Evolutionary conservation across 2,797 vertebrate genomes (phyloP).

Genomic region (Sitta carolinensis): DNA sequence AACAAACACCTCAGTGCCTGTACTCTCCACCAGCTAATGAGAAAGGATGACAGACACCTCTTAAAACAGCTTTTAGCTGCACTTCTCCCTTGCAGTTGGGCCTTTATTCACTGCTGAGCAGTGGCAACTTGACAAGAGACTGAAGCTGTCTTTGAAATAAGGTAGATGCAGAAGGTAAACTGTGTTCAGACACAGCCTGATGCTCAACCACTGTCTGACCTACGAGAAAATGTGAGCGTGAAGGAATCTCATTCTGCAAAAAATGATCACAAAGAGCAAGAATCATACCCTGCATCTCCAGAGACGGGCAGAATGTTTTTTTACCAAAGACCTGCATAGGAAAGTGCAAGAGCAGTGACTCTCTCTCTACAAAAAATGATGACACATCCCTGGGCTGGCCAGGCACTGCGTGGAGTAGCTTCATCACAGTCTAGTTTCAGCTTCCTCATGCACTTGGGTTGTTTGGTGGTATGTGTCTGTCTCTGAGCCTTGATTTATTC

Average conservation of each 20-base stretch:
- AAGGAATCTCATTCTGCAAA: background rate
- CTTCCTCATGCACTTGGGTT: background rate
- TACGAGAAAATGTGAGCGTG: background rate
- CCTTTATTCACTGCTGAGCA: background rate
- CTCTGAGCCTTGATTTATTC: background rate
- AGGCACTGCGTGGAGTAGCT: constrained; percentile 15
- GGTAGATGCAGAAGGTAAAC: background rate
- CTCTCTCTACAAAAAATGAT: background rate
- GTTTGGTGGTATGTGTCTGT: background rate
- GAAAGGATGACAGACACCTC: background rate
- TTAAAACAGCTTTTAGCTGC: background rate
- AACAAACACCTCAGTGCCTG: background rate
- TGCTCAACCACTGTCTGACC: background rate
- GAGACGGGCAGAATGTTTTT: background rate
- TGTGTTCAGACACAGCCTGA: background rate
- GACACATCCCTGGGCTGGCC: background rate
- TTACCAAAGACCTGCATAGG: background rate
- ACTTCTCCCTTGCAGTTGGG: background rate
- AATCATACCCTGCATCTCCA: background rate
- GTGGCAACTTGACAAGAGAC: background rate
- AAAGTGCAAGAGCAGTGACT: constrained; percentile 7
- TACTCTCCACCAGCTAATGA: background rate
- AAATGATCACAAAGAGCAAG: background rate
- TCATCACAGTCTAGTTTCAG: background rate
- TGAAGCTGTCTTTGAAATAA: background rate